A percentile compares a stretch with the other conserved stretches of the same genome.
These are phyloP conservation scores for Kryptolebias ocellatus DNA, from an alignment of 2,797 vertebrate genomes.

Conservation along the genomic window DNA sequence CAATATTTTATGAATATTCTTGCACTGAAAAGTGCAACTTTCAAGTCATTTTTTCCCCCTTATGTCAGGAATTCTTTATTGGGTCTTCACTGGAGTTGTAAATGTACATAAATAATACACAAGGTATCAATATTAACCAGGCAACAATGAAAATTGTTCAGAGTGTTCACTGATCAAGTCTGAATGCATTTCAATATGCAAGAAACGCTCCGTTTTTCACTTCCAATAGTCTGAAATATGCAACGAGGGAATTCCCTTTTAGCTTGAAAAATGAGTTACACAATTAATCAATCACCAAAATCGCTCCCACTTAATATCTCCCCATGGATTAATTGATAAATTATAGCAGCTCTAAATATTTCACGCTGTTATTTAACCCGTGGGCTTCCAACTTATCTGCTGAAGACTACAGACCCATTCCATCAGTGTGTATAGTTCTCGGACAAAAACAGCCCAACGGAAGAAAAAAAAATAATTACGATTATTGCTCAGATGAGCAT, in stretches of 20 bases:
- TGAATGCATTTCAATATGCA: slow-evolving; percentile 2
- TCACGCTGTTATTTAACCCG: slow-evolving; percentile 21
- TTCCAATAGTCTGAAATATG: neutral
- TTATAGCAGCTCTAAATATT: slow-evolving; percentile 24
- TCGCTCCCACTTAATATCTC: slow-evolving; percentile 3
- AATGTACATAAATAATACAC: slow-evolving; percentile 24
- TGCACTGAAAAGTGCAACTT: slow-evolving; percentile 19
- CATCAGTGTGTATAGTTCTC: neutral
- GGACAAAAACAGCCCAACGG: slow-evolving; percentile 11
- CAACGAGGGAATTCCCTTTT: neutral
- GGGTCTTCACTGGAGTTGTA: slow-evolving; percentile 14
- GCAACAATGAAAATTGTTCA: neutral
- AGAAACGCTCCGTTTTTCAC: neutral
- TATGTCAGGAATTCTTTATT: slow-evolving; percentile 27
- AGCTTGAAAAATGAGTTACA: slow-evolving; percentile 7
- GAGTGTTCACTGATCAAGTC: neutral
- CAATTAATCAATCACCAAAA: slow-evolving; percentile 3
- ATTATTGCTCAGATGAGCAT: slow-evolving; percentile 41
- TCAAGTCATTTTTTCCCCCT: slow-evolving; percentile 10
- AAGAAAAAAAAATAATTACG: slow-evolving; percentile 28
- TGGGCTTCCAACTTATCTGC: slow-evolving; percentile 8
- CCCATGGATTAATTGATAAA: slow-evolving; percentile 15
- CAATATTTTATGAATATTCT: slow-evolving; percentile 36
- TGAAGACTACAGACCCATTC: neutral
- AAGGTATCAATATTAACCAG: slow-evolving; percentile 3